Base-by-base conservation (phyloP, 2,797 vertebrate species). In the Chrosomus eos region DNA sequence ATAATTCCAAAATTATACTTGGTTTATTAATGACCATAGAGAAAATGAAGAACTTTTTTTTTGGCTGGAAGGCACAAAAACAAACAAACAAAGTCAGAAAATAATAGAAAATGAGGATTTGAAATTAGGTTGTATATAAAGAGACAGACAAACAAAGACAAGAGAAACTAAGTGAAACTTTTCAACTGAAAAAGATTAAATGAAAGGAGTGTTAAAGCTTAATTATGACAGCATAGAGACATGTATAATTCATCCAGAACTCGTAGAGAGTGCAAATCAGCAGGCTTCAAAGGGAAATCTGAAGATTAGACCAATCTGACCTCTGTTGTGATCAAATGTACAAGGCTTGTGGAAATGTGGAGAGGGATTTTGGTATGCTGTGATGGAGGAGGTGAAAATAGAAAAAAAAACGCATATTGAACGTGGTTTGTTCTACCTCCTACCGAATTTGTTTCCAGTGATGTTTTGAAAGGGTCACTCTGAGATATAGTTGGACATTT, bases 231-330 rank as follows among this genome's bases (percentile, higher is more conserved):
- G 55, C 76, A 85, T 10, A 72, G 53, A 85, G 71, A 53, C 51
- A 81, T 87, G 76, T 81, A 84, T 87, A 84, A 84, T 87, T 87
- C 60, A 87, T 81, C 53, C 18, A 45, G 36, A 23, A 84, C 71
- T 84, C 13, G 18, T 36, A 75, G 60, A 84, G 60, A 70, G 48
- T 80, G 68, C 68, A 86, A 83, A 83, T 83, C 85, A 86, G 75
- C 33, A 53, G 40, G 38, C 80, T 82, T 82, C 82, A 88, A 88
- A 86, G 79, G 82, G 67, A 79, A 86, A 84, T 71, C 67, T 53
- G n/a, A 48, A 86, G 67, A 79, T 78, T 78, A 73, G 28, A 76
- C 45, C 85, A 79, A 81, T 85, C 81, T 71, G 45, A 60, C 33
- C 21, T 64, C 81, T 79, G 74, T 66, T 83, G 67, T 87, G 77